A percentile compares a stretch with the other conserved stretches of the same genome.
These are phyloP conservation scores for Empis livida DNA, from an alignment of 2,888 invertebrate species.

Conservation along the genomic window DNA sequence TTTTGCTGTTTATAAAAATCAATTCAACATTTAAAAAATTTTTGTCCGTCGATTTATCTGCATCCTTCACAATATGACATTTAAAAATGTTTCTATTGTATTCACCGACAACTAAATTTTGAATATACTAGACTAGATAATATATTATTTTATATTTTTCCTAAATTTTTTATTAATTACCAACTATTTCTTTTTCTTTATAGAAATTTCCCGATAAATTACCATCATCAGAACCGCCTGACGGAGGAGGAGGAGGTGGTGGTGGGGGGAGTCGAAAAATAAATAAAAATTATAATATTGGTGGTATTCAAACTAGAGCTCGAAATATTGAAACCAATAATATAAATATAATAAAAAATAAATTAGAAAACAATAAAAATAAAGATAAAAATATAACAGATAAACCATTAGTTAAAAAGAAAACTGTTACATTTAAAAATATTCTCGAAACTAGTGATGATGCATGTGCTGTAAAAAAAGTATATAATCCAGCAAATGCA, in stretches of 20 bases:
- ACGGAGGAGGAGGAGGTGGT: conserved; percentile 8
- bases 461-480: conserved; percentile 43
- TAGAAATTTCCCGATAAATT: conserved; percentile 6
- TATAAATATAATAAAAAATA: background rate
- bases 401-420: conserved; percentile 34
- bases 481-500: conserved; percentile 45
- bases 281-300: conserved; percentile 1
- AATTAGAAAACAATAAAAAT: background rate
- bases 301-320: conserved; percentile 5
- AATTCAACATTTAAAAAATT: no score
- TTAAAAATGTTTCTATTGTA: no score
- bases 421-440: conserved; percentile 51
- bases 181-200: background rate
- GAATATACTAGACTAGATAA: no score
- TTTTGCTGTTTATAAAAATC: no score
- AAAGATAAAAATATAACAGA: background rate
- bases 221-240: conserved; percentile 11
- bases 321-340: conserved; percentile 1
- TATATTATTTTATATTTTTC: no score
- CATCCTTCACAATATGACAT: no score
- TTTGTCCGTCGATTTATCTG: no score
- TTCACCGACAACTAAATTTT: no score
- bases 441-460: conserved; percentile 49
- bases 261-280: background rate
- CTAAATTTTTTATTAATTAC: no score